A percentile compares a stretch with the other conserved stretches of the same genome.
phyloP scores from a whole-genome alignment of 2,113 vertebrate species.

The Nematolebias whitei region DNA sequence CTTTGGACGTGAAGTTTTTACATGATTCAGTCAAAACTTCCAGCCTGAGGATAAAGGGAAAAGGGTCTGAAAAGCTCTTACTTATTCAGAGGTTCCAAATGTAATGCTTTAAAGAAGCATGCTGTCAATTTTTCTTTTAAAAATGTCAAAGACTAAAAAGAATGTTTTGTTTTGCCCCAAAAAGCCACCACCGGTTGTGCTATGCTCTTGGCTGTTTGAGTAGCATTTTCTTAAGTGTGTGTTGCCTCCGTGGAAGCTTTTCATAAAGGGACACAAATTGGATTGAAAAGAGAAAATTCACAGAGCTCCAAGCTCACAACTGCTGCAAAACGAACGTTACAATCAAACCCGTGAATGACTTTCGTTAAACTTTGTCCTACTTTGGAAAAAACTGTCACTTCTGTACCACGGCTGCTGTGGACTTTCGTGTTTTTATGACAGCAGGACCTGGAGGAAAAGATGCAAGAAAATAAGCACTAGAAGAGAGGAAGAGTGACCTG shows the following conservation, averaged over 20 bases:
- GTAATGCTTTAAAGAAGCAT: too few species aligned
- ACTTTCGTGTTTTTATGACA: slow-evolving; percentile 53
- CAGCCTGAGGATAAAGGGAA: slow-evolving; percentile 3
- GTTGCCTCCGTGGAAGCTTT: slow-evolving; percentile 43
- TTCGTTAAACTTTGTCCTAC: slow-evolving; percentile 64
- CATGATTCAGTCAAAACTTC: slow-evolving; percentile 34
- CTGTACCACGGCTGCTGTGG: neutral
- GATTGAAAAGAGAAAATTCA: slow-evolving; percentile 52
- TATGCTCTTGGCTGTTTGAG: slow-evolving; percentile 38
- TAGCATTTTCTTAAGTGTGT: slow-evolving; percentile 16
- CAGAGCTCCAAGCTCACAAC: slow-evolving; percentile 44
- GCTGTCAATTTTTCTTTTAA: slow-evolving; percentile 12
- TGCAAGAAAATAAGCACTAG: slow-evolving; percentile 41
- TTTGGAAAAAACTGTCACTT: slow-evolving; percentile 60
- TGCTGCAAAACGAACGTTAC: slow-evolving; percentile 41
- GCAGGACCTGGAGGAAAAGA: slow-evolving; percentile 64
- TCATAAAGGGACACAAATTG: slow-evolving; percentile 63
- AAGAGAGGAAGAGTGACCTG: slow-evolving; percentile 57
- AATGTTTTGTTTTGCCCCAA: slow-evolving; percentile 9
- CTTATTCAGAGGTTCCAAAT: too few species aligned
- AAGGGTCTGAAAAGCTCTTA: neutral
- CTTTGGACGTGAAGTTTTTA: slow-evolving; percentile 26
- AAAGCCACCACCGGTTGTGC: slow-evolving; percentile 13
- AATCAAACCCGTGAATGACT: slow-evolving; percentile 59
- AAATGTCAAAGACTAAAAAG: slow-evolving; percentile 6